Conservation (phyloP, 2,888 invertebrate species). For the Eupithecia centaureata region DNA sequence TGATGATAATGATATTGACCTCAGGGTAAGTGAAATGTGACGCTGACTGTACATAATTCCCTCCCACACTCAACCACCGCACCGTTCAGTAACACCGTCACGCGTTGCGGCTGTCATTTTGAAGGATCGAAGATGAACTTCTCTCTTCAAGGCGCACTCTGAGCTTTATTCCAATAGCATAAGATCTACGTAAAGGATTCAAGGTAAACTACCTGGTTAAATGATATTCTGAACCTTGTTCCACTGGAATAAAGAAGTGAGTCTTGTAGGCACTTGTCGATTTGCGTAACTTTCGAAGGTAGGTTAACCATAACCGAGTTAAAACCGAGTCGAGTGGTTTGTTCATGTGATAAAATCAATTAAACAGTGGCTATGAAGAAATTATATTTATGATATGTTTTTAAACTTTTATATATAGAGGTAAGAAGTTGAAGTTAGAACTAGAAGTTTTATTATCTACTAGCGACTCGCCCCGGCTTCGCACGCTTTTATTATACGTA, state of each 20-base stretch:
- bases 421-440: not conserved
- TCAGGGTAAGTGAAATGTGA: not conserved
- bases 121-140: conserved; percentile 34
- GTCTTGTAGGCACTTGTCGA: conserved; percentile 31
- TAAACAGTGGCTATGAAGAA: not conserved
- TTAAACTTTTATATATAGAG: not conserved
- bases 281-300: conserved; percentile 25
- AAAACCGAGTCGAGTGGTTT: not conserved
- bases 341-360: not conserved
- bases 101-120: conserved; percentile 35
- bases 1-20: not conserved
- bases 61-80: conserved; percentile 26
- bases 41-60: conserved; percentile 20
- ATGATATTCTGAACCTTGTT: conserved; percentile 22
- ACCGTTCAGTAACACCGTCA: conserved; percentile 36
- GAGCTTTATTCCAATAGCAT: conserved; percentile 17
- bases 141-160: conserved; percentile 16
- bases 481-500: no score
- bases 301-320: not conserved
- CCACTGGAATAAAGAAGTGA: conserved; percentile 12
- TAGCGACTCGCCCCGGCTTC: no score
- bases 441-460: not conserved
- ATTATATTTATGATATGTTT: not conserved
- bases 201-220: conserved; percentile 22
- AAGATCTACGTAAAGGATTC: conserved; percentile 23